Base-by-base conservation (phyloP, 2,113 vertebrate species). In the Syrmaticus mikado region DNA sequence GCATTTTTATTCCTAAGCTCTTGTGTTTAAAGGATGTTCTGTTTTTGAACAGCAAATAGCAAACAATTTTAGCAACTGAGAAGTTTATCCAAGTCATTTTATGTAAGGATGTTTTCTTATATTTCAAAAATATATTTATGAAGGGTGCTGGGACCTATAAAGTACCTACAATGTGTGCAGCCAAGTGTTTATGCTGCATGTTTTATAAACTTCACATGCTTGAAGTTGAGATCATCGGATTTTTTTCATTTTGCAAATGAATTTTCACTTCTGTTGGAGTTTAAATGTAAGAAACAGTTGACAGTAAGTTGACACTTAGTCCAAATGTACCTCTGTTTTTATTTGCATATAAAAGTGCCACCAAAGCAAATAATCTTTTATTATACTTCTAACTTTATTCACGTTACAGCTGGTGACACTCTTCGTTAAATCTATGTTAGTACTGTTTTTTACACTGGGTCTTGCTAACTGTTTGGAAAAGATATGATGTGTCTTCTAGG, bases 401-500 rank as follows among this genome's bases (percentile, higher is more conserved):
- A 85, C 13, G 3, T 82, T 50, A 65, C 30, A 57, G 17, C 72
- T 64, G 52, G n/a, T 76, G 57, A 50, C 9, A 2, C 14, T 22
- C 19, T 9, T 87, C 77, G 9, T 4, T 85, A 65, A 89, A 30
- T 34, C 32, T 46, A 21, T 72, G 1, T 52, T 75, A 14, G 10
- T 62, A 27, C 6, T 50, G 3, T 40, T 64, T 74, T 80, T 10
- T 75, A 10, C 50, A 19, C 75, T 8, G 20, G 17, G 8, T 41
- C 72, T 94, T 87, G 43, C 28, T 58, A 55, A 46, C 16, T 62
- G 14, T 57, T 85, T 67, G 20, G 48, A 89, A 84, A 34, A 60
- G 27, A 11, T 4, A 2, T 65, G 28, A 25, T 87, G 71, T 70
- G 14, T 77, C 61, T 16, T 53, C 10, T 61, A 57, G 30, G 4